Evolutionary conservation across 2,113 vertebrate genomes (phyloP), one percentile per base, ranked within the genome.

Genomic region (Hemiprocne comata): DNA sequence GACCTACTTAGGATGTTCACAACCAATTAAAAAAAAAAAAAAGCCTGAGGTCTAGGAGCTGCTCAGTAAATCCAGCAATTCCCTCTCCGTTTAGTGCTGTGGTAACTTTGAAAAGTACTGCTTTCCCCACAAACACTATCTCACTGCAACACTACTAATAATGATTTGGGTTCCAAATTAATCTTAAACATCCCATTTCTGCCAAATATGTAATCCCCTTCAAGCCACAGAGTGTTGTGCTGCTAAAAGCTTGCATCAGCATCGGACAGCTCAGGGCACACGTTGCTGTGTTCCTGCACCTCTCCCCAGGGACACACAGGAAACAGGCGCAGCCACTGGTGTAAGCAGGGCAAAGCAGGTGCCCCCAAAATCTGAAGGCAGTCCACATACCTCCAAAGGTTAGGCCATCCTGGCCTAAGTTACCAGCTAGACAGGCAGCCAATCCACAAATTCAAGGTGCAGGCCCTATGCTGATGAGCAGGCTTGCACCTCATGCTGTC

Each of bases 1-100:
- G 95, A 96, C 94, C 94, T 97, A 95, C 87, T 95, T 97, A 74
- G 53, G 65, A n/a, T 16, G 26, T 58, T 90, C 87, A 71, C 38
- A 70, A 86, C 9, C 82, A 84, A 88, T 74, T 2, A 67, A 57
- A 85, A 38, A 17, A 46, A 40, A 40, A 58, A 50, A 54, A 50
- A 66, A 58, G 5, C 28, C 57, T 71, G 4, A 89, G 62, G 25
- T 80, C 82, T 67, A 70, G 55, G 26, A 84, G 57, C 21, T 71
- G 54, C 60, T 91, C 29, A 12, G 60, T 46, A 77, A 91, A 92
- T 36, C 24, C 77, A 87, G 48, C 0, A 1, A 62, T 69, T 78
- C 62, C 42, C 42, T 11, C 38, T 84, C 60, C 16, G 20, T 83
- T 86, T 64, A 70, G 18, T 40, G 55, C 64, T 71, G 24, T 5